Evolutionary conservation across 2,113 vertebrate species (phyloP).

Genomic region (Menura novaehollandiae): DNA sequence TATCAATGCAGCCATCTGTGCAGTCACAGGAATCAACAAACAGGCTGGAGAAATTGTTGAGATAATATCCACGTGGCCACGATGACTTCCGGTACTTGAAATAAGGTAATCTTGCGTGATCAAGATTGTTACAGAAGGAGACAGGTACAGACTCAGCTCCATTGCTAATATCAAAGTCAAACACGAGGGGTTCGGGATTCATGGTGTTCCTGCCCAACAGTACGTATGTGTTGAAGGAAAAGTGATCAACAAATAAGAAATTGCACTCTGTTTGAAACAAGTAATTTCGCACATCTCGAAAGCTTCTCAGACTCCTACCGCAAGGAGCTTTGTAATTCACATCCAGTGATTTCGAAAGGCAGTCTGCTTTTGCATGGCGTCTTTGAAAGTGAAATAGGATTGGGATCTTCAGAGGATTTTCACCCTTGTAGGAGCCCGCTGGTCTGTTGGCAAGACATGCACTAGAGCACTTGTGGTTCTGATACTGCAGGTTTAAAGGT

Average conservation of each 20-base stretch:
- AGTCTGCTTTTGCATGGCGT: conserved; percentile 69
- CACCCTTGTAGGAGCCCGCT: conserved; percentile 63
- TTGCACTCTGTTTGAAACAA: conserved; percentile 79
- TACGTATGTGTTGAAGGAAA: conserved; percentile 85
- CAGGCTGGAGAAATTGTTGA: conserved; percentile 73
- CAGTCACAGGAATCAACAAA: conserved; percentile 87
- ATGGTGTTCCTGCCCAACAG: conserved; percentile 67
- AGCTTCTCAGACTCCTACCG: conserved; percentile 79
- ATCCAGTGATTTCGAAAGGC: conserved; percentile 52
- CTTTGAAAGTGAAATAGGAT: conserved; percentile 84
- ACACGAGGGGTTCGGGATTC: conserved; percentile 55
- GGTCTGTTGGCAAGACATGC: conserved; percentile 72
- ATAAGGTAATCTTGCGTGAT: conserved; percentile 63
- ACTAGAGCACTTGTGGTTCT: conserved; percentile 73
- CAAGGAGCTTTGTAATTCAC: conserved; percentile 89
- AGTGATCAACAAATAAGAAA: conserved; percentile 84
- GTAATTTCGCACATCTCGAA: conserved; percentile 81
- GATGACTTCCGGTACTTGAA: conserved; percentile 89
- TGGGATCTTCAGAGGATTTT: conserved; percentile 87
- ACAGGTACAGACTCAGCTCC: conserved; percentile 82
- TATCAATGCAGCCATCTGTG: conserved; percentile 81
- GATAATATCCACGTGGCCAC: conserved; percentile 86
- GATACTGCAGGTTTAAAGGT: conserved; percentile 16
- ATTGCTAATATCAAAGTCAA: conserved; percentile 83
- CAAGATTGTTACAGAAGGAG: conserved; percentile 78